phyloP scores from a whole-genome alignment of 2,888 invertebrate species.

The Drosophila affinis region DNA sequence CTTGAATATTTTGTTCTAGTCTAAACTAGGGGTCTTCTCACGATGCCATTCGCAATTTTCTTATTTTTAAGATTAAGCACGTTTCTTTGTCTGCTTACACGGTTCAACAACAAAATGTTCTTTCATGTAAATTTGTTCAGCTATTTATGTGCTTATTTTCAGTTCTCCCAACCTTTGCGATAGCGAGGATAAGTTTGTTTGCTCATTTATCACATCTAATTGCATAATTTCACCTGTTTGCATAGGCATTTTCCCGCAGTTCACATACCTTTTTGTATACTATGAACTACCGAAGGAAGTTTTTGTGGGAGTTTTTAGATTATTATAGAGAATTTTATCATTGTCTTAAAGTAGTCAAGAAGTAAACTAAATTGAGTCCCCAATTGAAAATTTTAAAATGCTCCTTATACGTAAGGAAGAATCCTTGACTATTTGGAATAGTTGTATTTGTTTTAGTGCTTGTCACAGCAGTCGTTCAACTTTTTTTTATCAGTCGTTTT shows the following conservation, averaged over 20 bases:
- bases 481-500: slow-evolving; percentile 77
- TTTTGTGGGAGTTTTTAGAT: not conserved
- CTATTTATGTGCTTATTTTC: slow-evolving; percentile 75
- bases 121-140: slow-evolving; percentile 69
- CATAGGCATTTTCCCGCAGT: slow-evolving; percentile 5
- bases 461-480: slow-evolving; percentile 69
- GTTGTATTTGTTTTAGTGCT: slow-evolving; percentile 29
- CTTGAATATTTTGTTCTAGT: not conserved
- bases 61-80: slow-evolving; percentile 47
- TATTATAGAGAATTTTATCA: slow-evolving; percentile 2
- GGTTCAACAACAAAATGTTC: not conserved
- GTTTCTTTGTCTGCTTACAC: slow-evolving; percentile 43
- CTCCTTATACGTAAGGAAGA: too few relatives aligned
- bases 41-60: slow-evolving; percentile 11
- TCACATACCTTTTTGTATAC: slow-evolving; percentile 19
- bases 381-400: too few relatives aligned
- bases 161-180: slow-evolving; percentile 54
- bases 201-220: slow-evolving; percentile 72
- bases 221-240: slow-evolving; percentile 68
- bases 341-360: too few relatives aligned
- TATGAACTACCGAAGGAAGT: not conserved
- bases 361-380: too few relatives aligned
- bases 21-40: not conserved
- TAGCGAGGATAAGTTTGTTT: slow-evolving; percentile 53
- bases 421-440: slow-evolving; percentile 22